Percentiles rank a stretch among this genome's conserved stretches.
Evolutionary conservation across 2,797 vertebrate species (phyloP).

Genomic region (Enteromius treurensis): DNA sequence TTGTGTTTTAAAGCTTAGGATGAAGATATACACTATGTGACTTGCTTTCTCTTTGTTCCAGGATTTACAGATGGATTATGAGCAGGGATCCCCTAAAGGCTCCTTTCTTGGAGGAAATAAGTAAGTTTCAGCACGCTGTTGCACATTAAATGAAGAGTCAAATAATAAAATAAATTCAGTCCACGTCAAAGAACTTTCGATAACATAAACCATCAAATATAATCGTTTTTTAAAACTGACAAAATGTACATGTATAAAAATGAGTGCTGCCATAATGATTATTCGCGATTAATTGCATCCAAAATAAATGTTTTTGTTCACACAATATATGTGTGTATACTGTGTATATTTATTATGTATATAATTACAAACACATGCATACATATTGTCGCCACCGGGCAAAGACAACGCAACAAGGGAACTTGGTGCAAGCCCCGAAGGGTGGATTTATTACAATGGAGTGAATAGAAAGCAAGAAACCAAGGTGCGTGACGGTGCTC

Average conservation of each 20-base stretch:
- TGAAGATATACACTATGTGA: constrained; percentile 2
- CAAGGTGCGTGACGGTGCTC: no score
- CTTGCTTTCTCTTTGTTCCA: constrained; percentile 58
- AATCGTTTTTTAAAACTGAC: background rate
- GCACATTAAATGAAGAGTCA: background rate
- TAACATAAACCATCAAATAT: background rate
- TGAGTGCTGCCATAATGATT: no score
- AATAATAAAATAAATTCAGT: background rate
- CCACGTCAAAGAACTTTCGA: background rate
- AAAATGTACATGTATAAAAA: background rate
- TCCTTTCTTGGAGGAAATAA: constrained; percentile 84
- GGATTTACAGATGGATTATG: constrained; percentile 85
- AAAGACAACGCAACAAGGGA: no score
- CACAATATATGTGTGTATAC: no score
- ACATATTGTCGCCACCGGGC: no score
- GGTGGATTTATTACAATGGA: no score
- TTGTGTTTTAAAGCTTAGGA: background rate
- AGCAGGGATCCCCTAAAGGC: constrained; percentile 75
- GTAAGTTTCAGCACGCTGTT: constrained; percentile 74
- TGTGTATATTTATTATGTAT: no score
- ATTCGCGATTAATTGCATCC: no score
- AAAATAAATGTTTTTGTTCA: no score
- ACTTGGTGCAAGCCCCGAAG: no score
- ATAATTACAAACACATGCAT: no score
- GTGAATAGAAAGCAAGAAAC: no score